A percentile compares a stretch with the other conserved stretches of the same genome.
Evolutionary conservation across 2,888 invertebrate species (phyloP).

Genomic region (Synanthedon andrenaeformis): DNA sequence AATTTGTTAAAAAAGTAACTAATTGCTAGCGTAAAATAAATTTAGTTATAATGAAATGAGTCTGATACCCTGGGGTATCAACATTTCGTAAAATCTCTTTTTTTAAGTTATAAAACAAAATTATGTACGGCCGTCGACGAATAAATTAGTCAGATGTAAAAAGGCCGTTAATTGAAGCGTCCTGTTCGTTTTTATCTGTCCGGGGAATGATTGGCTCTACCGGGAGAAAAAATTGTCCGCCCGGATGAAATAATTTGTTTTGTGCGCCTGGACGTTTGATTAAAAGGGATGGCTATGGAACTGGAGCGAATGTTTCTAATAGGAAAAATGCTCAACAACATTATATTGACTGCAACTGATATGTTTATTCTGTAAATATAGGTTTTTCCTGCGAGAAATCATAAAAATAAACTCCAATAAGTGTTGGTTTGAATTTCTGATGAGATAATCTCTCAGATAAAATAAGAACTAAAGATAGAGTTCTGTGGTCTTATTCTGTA

Average conservation of each 20-base stretch:
- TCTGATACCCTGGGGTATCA: not conserved
- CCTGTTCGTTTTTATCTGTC: not conserved
- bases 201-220: not conserved
- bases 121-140: not conserved
- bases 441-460: too few relatives aligned
- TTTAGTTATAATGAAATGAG: not conserved
- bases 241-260: not conserved
- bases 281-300: not conserved
- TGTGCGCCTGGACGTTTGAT: not conserved
- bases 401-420: too few relatives aligned
- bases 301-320: too few relatives aligned
- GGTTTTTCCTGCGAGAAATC: too few relatives aligned
- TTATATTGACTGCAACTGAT: too few relatives aligned
- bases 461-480: too few relatives aligned
- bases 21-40: not conserved
- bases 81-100: not conserved
- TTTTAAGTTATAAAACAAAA: not conserved
- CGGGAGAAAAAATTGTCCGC: not conserved
- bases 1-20: not conserved
- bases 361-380: too few relatives aligned
- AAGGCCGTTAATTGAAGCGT: conserved; percentile 17
- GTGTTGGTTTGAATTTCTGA: too few relatives aligned
- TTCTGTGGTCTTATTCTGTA: too few relatives aligned
- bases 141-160: conserved; percentile 15
- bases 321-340: too few relatives aligned